Conservation (phyloP, 2,113 vertebrate species). For the Garra rufa region DNA sequence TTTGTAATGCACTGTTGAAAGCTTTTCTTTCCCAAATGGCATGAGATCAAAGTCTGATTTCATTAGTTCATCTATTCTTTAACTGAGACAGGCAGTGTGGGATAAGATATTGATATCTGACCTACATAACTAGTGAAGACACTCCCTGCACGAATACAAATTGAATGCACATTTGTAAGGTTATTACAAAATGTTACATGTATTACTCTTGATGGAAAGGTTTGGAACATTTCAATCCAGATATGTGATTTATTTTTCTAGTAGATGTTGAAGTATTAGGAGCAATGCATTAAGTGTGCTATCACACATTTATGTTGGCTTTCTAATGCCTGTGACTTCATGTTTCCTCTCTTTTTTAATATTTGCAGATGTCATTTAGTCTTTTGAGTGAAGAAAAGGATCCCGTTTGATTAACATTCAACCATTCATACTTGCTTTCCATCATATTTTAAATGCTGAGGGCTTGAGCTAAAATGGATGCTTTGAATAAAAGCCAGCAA, state of each 20-base stretch:
- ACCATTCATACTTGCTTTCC: not conserved
- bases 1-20: not conserved
- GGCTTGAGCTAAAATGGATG: not conserved
- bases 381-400: not conserved
- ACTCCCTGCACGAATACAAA: constrained; percentile 3
- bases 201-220: not conserved
- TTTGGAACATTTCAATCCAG: not conserved
- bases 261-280: not conserved
- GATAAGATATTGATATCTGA: constrained; percentile 37
- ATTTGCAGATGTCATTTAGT: not conserved
- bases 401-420: not conserved
- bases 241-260: not conserved
- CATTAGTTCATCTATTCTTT: constrained; percentile 38
- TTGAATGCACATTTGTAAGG: constrained; percentile 19
- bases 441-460: not conserved
- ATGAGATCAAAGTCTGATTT: constrained; percentile 42
- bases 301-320: not conserved
- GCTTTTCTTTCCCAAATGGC: constrained; percentile 22
- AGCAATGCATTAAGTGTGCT: not conserved
- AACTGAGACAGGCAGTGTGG: constrained; percentile 6
- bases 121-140: constrained; percentile 29
- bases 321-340: not conserved
- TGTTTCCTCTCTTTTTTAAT: not conserved
- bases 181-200: not conserved
- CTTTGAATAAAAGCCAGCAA: not conserved